phyloP scores from a whole-genome alignment of 2,888 invertebrate genomes.

The Eumerus sabulonum region DNA sequence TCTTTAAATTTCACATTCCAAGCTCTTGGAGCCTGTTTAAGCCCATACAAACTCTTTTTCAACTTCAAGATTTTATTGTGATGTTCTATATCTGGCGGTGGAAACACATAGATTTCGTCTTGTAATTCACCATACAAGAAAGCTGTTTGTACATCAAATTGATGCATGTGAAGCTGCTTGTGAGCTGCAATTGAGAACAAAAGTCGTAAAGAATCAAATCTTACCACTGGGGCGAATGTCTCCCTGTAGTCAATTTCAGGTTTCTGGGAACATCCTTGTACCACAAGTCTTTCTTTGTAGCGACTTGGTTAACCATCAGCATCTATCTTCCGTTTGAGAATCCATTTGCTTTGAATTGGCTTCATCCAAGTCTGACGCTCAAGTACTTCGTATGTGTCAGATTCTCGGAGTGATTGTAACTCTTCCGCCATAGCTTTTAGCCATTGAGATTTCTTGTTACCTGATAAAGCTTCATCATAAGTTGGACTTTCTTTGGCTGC shows the following conservation, averaged over 20 bases:
- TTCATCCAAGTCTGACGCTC: conserved; percentile 3
- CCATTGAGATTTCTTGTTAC: background rate
- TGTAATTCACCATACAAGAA: background rate
- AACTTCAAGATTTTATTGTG: conserved; percentile 11
- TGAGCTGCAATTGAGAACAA: background rate
- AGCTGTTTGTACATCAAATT: conserved; percentile 19
- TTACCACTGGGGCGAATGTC: conserved; percentile 1
- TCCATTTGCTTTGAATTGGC: conserved; percentile 5
- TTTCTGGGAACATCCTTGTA: conserved; percentile 10
- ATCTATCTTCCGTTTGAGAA: conserved; percentile 11
- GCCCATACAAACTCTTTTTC: conserved; percentile 9
- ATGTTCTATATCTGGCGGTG: conserved; percentile 1
- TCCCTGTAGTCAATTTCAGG: conserved; percentile 8
- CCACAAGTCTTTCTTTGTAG: conserved; percentile 10
- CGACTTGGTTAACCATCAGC: conserved; percentile 6
- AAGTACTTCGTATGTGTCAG: conserved; percentile 8
- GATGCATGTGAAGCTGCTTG: conserved; percentile 14
- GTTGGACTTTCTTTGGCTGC: conserved; percentile 1
- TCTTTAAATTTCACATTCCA: background rate
- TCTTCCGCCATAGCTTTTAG: too few relatives aligned
- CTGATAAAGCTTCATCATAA: background rate
- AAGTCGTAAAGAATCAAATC: conserved; percentile 2
- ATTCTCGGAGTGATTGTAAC: conserved; percentile 1
- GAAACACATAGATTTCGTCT: conserved; percentile 4
- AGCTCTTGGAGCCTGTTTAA: conserved; percentile 12